phyloP scores from a whole-genome alignment of 53 echinoderm and acorn worm genomes.

The Stichopus horrens region DNA sequence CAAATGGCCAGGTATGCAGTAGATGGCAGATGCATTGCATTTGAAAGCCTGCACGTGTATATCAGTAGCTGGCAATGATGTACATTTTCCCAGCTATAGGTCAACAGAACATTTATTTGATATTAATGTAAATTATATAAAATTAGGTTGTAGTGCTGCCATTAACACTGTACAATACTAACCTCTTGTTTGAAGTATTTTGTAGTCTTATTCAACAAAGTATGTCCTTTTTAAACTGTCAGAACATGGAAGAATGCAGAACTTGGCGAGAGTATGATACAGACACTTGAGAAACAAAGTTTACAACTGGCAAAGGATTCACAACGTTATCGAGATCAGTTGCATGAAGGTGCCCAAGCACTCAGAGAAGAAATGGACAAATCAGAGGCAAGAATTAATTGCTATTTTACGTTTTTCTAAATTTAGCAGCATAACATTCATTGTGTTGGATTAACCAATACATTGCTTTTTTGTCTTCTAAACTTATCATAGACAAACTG shows the following conservation, averaged over 20 bases:
- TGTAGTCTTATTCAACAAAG: not conserved
- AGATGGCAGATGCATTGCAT: too few species aligned
- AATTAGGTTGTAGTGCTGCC: not conserved
- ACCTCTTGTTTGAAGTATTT: not conserved
- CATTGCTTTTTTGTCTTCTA: too few species aligned
- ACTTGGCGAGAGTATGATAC: constrained; percentile 96
- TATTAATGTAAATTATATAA: not conserved
- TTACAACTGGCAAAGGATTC: constrained; percentile 86
- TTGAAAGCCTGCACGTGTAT: too few species aligned
- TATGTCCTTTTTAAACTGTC: constrained; percentile 8
- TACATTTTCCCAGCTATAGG: too few species aligned
- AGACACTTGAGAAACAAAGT: constrained; percentile 94
- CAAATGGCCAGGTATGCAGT: too few species aligned
- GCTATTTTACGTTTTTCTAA: too few species aligned
- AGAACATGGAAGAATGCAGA: constrained; percentile 99
- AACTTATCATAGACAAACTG: too few species aligned
- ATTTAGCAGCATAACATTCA: too few species aligned
- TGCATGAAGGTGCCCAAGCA: constrained; percentile 88
- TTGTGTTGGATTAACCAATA: too few species aligned
- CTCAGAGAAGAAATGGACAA: constrained; percentile 97
- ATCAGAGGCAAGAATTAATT: constrained; percentile 65
- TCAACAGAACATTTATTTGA: not conserved
- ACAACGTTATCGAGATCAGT: constrained; percentile 80
- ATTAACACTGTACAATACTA: not conserved
- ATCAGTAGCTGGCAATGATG: too few species aligned